These are phyloP conservation scores for Oegoconia quadripuncta DNA, from an alignment of 2,888 invertebrate species.

Conservation along the genomic window DNA sequence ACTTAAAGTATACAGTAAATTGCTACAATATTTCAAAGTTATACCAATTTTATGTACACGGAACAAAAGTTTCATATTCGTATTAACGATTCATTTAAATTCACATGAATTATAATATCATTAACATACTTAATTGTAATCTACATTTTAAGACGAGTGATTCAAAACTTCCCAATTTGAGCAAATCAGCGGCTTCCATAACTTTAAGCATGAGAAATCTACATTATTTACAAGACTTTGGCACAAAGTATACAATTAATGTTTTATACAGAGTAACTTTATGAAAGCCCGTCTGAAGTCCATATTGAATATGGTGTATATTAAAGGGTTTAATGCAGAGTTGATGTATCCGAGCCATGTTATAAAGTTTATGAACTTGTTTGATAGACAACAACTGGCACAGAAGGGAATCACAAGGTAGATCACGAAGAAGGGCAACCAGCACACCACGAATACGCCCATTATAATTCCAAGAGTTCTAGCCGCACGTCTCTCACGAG, in stretches of 20 bases:
- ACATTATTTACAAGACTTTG: constrained; percentile 40
- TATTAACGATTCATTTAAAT: constrained; percentile 11
- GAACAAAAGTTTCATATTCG: constrained; percentile 1
- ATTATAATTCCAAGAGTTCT: constrained; percentile 97
- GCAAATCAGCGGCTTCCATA: constrained; percentile 56
- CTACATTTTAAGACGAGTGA: constrained; percentile 27
- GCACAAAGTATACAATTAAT: constrained; percentile 43
- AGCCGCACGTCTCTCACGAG: constrained; percentile 96
- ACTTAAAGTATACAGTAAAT: constrained; percentile 24
- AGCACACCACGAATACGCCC: constrained; percentile 98
- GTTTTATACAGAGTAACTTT: constrained; percentile 79
- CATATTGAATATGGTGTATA: constrained; percentile 96
- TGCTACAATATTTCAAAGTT: constrained; percentile 8
- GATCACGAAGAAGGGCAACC: constrained; percentile 98
- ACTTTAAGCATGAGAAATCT: constrained; percentile 35
- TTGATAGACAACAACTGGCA: constrained; percentile 87
- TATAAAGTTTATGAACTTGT: constrained; percentile 90
- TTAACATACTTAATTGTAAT: constrained; percentile 13
- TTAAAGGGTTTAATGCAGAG: constrained; percentile 94
- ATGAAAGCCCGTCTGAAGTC: constrained; percentile 95
- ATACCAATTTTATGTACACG: constrained; percentile 3
- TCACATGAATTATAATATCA: constrained; percentile 13
- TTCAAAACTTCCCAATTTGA: constrained; percentile 51
- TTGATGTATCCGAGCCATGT: constrained; percentile 97
- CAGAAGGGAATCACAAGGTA: constrained; percentile 96